These are phyloP conservation scores for Acromyrmex charruanus DNA, from an alignment of 1,140 invertebrate genomes.

Conservation along the genomic window DNA sequence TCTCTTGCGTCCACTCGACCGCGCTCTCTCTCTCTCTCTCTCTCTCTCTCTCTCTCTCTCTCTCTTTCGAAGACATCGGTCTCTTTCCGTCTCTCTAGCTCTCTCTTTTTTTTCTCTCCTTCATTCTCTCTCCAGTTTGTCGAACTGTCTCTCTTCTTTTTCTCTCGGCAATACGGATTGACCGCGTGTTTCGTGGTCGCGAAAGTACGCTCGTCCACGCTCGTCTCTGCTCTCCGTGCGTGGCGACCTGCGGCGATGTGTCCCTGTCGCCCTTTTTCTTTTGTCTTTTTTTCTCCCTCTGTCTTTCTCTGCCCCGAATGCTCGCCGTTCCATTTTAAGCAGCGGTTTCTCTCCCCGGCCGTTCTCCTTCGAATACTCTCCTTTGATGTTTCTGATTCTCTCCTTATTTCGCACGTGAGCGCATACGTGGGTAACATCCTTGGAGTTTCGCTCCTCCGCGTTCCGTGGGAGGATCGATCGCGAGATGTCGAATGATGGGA, in stretches of 20 bases:
- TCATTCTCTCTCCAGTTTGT: not conserved
- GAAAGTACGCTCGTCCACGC: slow-evolving; percentile 14
- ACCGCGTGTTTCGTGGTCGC: slow-evolving; percentile 49
- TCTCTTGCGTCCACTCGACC: slow-evolving; percentile 29
- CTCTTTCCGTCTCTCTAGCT: slow-evolving; percentile 29
- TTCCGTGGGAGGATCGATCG: slow-evolving; percentile 54
- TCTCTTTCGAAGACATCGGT: slow-evolving; percentile 44
- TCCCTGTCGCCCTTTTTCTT: not conserved
- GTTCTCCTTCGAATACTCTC: slow-evolving; percentile 26
- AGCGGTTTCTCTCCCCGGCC: not conserved
- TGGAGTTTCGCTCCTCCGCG: slow-evolving; percentile 17
- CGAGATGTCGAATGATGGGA: slow-evolving; percentile 11
- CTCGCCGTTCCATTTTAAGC: slow-evolving; percentile 49
- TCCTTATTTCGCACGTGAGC: slow-evolving; percentile 2
- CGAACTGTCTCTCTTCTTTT: slow-evolving; percentile 30
- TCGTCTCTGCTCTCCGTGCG: slow-evolving; percentile 10
- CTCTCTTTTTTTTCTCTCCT: slow-evolving; percentile 3
- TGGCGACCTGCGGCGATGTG: slow-evolving; percentile 4
- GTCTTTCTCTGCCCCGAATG: not conserved
- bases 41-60: not conserved
- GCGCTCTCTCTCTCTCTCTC: not conserved
- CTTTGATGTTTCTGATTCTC: slow-evolving; percentile 57
- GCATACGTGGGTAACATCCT: slow-evolving; percentile 29
- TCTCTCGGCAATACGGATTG: not conserved
- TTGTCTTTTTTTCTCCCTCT: not conserved